Conservation (phyloP, 2,113 vertebrate genomes). For the Mastomys coucha region DNA sequence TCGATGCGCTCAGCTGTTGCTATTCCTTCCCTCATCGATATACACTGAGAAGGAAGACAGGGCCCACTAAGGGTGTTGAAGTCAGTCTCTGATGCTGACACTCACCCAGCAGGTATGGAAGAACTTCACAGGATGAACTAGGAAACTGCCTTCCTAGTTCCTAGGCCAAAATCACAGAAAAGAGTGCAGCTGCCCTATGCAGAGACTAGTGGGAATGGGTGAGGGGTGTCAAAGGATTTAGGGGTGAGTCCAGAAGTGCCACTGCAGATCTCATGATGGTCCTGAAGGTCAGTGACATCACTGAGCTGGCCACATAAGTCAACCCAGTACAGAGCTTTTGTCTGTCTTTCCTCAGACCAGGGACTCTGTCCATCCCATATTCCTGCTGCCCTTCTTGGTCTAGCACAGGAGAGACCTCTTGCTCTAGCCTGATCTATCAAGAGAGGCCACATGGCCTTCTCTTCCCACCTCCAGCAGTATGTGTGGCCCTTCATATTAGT, state of each 20-base stretch:
- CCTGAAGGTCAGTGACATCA: not conserved
- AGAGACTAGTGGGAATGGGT: not conserved
- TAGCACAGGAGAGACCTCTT: not conserved
- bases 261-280: not conserved
- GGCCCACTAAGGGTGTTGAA: rapidly evolving
- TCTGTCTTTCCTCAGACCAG: not conserved
- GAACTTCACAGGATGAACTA: not conserved
- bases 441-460: not conserved
- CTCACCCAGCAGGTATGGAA: not conserved
- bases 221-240: not conserved
- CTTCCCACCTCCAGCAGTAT: not conserved
- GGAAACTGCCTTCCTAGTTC: no score
- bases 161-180: not conserved
- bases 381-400: not conserved
- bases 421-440: not conserved
- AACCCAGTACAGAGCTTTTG: not conserved
- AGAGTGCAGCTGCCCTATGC: not conserved
- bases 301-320: not conserved
- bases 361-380: no score
- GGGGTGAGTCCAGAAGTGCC: not conserved
- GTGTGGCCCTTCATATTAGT: not conserved
- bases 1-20: rapidly evolving
- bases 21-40: not conserved
- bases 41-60: not conserved
- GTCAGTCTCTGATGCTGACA: not conserved